Evolutionary conservation across 1,140 invertebrate species (phyloP), one percentile per base, ranked within the genome.

Genomic region (Galendromus occidentalis): DNA sequence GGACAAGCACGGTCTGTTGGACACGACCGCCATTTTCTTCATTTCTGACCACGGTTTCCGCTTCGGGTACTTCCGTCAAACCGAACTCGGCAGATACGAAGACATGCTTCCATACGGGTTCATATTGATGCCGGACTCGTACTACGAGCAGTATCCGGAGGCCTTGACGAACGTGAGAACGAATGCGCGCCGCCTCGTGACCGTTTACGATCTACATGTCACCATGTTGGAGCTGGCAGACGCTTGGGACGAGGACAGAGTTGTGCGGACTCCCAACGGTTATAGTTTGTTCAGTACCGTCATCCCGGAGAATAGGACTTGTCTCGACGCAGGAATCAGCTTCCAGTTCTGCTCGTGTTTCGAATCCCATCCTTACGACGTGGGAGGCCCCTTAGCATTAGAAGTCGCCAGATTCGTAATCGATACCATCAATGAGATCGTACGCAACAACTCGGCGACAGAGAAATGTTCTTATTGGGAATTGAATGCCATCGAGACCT

Each of bases 41-140:
- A 59, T 68, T 28, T 45, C 65, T 7, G 67, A 68, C 64, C 67
- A 68, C 29, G 67, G 67, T 12, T 64, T 68, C 14, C 44, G 66
- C 18, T 64, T 29, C 44, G 67, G 67, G 1, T 1, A 6, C 1
- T 65, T 67, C 18, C 20, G 67, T 14, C n/a, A 68, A 45, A 68
- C 67, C 7, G 41, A 67, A n/a, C 33, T 22, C 20, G 67, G 67
- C 1, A 29, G 59, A 14, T 17, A 42, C n/a, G 67, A 68, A 64
- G 66, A 67, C 55, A 67, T 28, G 7, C n/a, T 67, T 9, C 67
- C 67, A 1, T 67, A 67, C 22, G 18, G 63, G 1, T 68, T 64
- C 22, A 41, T 68, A 2, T 25, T 42, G 45, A 42, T 68, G 39
- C 67, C 67, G 1, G 7, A 28, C 17, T 64, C 33, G 47, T 63